Conservation (phyloP, 1,140 invertebrate genomes). For the Meloidogyne floridensis region DNA sequence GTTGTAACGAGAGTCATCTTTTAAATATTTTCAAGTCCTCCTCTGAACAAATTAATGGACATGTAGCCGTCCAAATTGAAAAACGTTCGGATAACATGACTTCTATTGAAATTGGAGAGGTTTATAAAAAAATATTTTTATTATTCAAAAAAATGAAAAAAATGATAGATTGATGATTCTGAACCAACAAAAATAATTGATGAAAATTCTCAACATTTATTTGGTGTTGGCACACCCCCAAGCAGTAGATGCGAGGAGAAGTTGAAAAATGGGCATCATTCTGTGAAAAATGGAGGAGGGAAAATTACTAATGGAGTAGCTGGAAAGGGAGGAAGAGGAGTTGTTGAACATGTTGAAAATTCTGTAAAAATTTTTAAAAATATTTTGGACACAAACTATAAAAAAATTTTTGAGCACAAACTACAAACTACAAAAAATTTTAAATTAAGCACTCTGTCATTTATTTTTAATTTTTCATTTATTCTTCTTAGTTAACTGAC, state of each 20-base stretch:
- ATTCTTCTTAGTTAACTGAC: not conserved
- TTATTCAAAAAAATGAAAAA: not conserved
- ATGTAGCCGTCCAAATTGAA: conserved; percentile 17
- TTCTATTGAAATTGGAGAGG: conserved; percentile 24
- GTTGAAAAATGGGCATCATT: not conserved
- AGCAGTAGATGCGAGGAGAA: not conserved
- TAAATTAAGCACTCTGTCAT: not conserved
- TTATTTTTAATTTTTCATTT: not conserved
- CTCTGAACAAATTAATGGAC: not conserved
- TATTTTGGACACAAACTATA: not conserved
- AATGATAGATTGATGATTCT: not conserved
- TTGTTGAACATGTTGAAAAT: not conserved
- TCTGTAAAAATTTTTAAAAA: conserved; percentile 9
- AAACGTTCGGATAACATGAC: conserved; percentile 22
- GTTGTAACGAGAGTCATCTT: too few relatives aligned
- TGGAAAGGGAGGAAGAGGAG: not conserved
- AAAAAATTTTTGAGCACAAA: not conserved
- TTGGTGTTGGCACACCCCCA: not conserved
- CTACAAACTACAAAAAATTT: not conserved
- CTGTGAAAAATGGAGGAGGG: not conserved
- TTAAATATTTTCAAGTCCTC: not conserved
- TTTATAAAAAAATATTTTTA: not conserved
- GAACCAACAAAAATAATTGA: not conserved
- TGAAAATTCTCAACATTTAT: not conserved
- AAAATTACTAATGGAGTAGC: not conserved